Evolutionary conservation across 2,797 vertebrate genomes (phyloP).

Genomic region (Halcyon leucocephala): DNA sequence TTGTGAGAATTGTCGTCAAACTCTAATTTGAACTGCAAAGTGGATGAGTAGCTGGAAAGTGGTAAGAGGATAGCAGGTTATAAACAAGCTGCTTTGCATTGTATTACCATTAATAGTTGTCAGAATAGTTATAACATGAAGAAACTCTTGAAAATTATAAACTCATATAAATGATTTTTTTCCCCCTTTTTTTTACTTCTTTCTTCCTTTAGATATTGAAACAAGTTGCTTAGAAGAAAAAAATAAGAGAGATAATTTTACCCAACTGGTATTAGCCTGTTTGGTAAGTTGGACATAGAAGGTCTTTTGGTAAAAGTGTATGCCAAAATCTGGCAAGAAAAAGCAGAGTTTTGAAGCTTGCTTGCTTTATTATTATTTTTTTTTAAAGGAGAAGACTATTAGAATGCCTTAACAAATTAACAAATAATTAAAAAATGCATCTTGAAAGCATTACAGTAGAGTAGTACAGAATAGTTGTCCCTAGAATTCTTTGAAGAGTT

Average conservation of each 20-base stretch:
- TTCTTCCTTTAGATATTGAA: conserved; percentile 89
- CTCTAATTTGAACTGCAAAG: neutral
- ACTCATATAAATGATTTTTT: no score
- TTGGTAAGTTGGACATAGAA: conserved; percentile 85
- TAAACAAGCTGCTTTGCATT: neutral
- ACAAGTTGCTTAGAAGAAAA: conserved; percentile 98
- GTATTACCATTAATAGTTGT: neutral
- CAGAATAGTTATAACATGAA: neutral
- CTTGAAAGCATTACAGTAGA: neutral
- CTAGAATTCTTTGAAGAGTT: neutral
- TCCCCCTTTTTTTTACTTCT: neutral
- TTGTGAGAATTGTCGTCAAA: neutral
- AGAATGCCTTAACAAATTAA: neutral
- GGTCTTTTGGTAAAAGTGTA: neutral
- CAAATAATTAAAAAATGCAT: neutral
- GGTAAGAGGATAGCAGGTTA: neutral
- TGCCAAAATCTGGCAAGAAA: neutral
- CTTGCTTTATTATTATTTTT: no score
- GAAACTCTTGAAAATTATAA: neutral
- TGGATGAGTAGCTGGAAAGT: neutral
- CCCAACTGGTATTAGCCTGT: conserved; percentile 94
- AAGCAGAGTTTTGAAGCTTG: neutral
- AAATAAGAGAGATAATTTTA: conserved; percentile 95
- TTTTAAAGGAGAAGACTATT: neutral
- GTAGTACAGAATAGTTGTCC: neutral